These are phyloP conservation scores for Bacillus rossius DNA, from an alignment of 1,140 invertebrate species.

Conservation along the genomic window DNA sequence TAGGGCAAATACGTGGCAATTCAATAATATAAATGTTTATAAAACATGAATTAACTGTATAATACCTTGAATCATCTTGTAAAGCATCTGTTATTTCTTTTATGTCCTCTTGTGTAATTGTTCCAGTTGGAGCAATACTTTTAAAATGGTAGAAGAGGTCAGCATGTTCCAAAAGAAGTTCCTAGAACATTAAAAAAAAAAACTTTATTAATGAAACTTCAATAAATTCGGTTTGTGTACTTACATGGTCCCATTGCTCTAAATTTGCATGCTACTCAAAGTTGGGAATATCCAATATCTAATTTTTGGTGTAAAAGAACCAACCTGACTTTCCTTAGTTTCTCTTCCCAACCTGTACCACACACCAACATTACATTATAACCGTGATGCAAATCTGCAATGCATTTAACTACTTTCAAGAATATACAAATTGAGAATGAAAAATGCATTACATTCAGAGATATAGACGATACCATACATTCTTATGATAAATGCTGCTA, in stretches of 20 bases:
- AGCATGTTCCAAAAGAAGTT: slow-evolving; percentile 88
- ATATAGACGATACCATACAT: too few relatives aligned
- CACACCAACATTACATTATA: too few relatives aligned
- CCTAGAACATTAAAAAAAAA: slow-evolving; percentile 49
- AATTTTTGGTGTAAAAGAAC: background rate
- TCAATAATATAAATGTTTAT: slow-evolving; percentile 1
- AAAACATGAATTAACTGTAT: slow-evolving; percentile 1
- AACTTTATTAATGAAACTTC: too few relatives aligned
- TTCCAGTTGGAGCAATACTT: slow-evolving; percentile 80
- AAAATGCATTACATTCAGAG: too few relatives aligned
- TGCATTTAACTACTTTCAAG: too few relatives aligned
- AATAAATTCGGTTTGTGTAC: too few relatives aligned
- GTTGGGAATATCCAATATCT: slow-evolving; percentile 1
- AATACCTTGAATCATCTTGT: slow-evolving; percentile 81
- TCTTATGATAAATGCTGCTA: too few relatives aligned
- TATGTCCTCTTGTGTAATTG: slow-evolving; percentile 90
- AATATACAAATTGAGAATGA: too few relatives aligned
- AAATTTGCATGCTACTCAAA: background rate
- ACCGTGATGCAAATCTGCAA: too few relatives aligned
- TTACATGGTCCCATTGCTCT: too few relatives aligned
- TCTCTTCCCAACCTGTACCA: too few relatives aligned
- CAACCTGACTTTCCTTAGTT: background rate
- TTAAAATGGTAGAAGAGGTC: slow-evolving; percentile 93
- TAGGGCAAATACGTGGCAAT: too few relatives aligned
- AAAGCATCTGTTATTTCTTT: slow-evolving; percentile 90